Evolutionary conservation across 2,113 vertebrate species (phyloP), one percentile per base, ranked within the genome.

Genomic region (Acanthochromis polyacanthus): DNA sequence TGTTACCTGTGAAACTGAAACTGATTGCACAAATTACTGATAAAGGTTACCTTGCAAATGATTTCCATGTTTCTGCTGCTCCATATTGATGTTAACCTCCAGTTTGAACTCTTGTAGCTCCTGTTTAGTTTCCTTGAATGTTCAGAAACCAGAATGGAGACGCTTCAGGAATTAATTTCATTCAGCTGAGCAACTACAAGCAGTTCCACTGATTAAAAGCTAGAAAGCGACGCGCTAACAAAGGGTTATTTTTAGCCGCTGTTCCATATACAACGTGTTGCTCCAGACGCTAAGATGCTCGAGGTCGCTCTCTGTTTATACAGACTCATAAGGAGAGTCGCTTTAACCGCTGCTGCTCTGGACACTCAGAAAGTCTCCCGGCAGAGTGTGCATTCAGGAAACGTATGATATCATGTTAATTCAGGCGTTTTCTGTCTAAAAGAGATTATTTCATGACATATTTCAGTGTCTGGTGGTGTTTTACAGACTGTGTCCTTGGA

Each of bases 191-290:
- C 74, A 82, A 79, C 80, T 66, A 66, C 62, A 52, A 56, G 67
- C 45, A 57, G 25, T 57, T 36, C 63, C 52, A 60, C 60, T 80
- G 82, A 86, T 83, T 76, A 81, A 80, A 82, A 50, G 80, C 73
- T 62, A 50, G 60, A 81, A 67, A 75, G 81, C 82, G 55, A 78
- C 77, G 14, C 59, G 72, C 58, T 52, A 62, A 60, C 65, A 56
- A 43, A 0, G 15, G 40, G 86, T 81, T 93, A 93, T 93, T 93
- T 93, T 90, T 93, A 92, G 89, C 64, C 0, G 0, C 66, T 72
- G 73, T 89, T 89, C 57, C 75, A 90, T 90, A 89, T 83, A 91
- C 88, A 93, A 83, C 82, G 71, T 81, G 80, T 74, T 87, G 52
- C 82, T 85, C 68, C 72, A 77, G 81, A 91, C 83, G n/a, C 81